phyloP scores from a whole-genome alignment of 1,140 invertebrate genomes.

The Akabosia matsudoensis region DNA sequence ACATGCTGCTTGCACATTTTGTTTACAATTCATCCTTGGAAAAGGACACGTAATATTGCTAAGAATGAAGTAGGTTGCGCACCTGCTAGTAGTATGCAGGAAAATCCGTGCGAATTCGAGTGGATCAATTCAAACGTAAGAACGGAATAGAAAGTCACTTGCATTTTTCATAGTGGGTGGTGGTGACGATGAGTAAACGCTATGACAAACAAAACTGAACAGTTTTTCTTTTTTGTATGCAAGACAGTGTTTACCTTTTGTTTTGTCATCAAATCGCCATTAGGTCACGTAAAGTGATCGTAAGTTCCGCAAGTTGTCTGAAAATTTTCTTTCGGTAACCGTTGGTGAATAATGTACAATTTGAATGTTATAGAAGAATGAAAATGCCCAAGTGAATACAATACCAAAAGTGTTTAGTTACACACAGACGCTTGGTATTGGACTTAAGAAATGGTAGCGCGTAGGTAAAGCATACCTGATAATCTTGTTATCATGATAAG shows the following conservation, averaged over 20 bases:
- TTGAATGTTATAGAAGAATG: too few species aligned
- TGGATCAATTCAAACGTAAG: neutral
- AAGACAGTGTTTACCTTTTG: neutral
- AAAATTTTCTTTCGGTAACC: too few species aligned
- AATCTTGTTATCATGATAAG: too few species aligned
- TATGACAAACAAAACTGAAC: neutral
- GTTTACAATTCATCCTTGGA: neutral
- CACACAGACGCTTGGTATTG: too few species aligned
- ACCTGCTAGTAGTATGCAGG: neutral
- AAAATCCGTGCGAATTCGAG: neutral
- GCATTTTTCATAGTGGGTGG: neutral
- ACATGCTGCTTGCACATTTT: neutral
- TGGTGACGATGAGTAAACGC: neutral
- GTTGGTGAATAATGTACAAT: too few species aligned
- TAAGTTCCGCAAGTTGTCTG: too few species aligned
- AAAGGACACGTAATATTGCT: neutral
- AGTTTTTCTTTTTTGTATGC: neutral
- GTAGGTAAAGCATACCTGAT: too few species aligned
- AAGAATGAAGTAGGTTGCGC: neutral
- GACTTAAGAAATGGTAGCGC: too few species aligned
- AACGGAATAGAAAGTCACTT: constrained; percentile 2
- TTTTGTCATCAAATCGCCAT: constrained; percentile 13
- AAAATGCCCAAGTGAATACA: too few species aligned
- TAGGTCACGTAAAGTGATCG: neutral
- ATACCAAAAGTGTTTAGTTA: too few species aligned